Base-by-base conservation (phyloP, 2,888 invertebrate genomes). In the Cynaeus angustus region DNA sequence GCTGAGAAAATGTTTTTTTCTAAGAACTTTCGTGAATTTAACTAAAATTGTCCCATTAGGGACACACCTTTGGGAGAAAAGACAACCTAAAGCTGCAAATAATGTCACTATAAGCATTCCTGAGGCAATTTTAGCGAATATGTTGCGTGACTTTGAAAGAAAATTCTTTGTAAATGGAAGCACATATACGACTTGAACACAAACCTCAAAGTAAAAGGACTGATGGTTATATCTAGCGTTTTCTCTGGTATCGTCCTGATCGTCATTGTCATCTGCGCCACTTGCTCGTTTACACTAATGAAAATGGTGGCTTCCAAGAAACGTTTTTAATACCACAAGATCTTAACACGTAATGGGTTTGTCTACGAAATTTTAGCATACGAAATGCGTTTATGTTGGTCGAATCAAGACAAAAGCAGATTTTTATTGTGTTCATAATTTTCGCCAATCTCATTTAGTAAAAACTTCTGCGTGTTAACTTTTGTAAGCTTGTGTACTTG, bases 121-220 rank as follows among this genome's bases (percentile, higher is more conserved):
- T 13, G 21, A 28, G 46, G 61, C 46, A 48, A 46, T 48, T 59
- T 43, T n/a, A 9, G 14, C 45, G 46, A 59, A 45, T 59, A 16
- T 37, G 38, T 33, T 55, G 38, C 55, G 38, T 59, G 59, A 45
- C 59, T 12, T 59, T 59, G 46, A 46, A 61, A 33, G 50, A 50
- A 52, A 59, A 62, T 50, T 52, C 62, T 37, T 52, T 50, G 52
- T 38, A 50, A 62, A 48, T 62, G 62, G 12, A 45, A 48, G 28
- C 30, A 52, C 37, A 58, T n/a, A n/a, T 21, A 56, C 56, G 16
- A 21, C 43, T 37, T 14, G n/a, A 56, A 56, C 56, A 13, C 10
- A 10, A 59, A 30, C 46, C 46, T 30, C 46, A 48, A 48, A 48
- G 59, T 30, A 21, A 56, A 56, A 38, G 56, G 13, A 43, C 21